These are phyloP conservation scores for Bacillus rossius DNA, from an alignment of 1,140 invertebrate species.

Conservation along the genomic window DNA sequence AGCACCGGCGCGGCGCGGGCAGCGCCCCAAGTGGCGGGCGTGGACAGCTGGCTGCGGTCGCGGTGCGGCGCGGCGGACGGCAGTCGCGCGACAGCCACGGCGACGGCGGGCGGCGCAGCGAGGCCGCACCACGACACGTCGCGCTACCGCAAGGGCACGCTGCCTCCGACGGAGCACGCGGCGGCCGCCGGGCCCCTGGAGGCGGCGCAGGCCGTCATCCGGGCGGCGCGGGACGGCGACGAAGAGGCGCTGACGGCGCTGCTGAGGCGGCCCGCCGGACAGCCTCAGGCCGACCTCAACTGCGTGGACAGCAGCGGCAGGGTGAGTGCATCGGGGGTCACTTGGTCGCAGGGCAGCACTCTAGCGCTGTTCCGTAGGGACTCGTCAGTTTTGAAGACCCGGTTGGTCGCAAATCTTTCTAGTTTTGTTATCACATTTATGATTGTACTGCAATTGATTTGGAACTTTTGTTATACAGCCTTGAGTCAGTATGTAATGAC, in stretches of 20 bases:
- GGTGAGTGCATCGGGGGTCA: conserved; percentile 2
- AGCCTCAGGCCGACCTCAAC: not conserved
- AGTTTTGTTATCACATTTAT: too few species aligned
- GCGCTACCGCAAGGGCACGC: conserved; percentile 36
- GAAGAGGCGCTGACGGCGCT: conserved; percentile 19
- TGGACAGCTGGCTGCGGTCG: conserved; percentile 15
- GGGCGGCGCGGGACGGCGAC: conserved; percentile 37
- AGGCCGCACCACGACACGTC: conserved; percentile 36
- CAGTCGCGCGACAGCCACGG: not conserved
- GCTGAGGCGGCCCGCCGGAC: not conserved
- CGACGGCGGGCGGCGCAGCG: not conserved
- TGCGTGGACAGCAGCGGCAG: not conserved
- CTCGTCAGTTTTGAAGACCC: too few species aligned
- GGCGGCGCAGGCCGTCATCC: conserved; percentile 24
- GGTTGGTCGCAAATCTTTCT: too few species aligned
- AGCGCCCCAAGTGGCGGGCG: conserved; percentile 5
- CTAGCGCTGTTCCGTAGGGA: too few species aligned
- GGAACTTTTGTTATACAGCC: too few species aligned
- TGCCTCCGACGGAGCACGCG: conserved; percentile 30
- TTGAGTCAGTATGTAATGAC: too few species aligned
- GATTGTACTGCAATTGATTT: too few species aligned
- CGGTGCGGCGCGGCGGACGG: not conserved
- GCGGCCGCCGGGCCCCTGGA: not conserved
- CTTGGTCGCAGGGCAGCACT: too few species aligned
- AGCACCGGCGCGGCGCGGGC: not conserved